Evolutionary conservation across 2,797 vertebrate species (phyloP), one percentile per base, ranked within the genome.

Genomic region (Lagorchestes hirsutus): DNA sequence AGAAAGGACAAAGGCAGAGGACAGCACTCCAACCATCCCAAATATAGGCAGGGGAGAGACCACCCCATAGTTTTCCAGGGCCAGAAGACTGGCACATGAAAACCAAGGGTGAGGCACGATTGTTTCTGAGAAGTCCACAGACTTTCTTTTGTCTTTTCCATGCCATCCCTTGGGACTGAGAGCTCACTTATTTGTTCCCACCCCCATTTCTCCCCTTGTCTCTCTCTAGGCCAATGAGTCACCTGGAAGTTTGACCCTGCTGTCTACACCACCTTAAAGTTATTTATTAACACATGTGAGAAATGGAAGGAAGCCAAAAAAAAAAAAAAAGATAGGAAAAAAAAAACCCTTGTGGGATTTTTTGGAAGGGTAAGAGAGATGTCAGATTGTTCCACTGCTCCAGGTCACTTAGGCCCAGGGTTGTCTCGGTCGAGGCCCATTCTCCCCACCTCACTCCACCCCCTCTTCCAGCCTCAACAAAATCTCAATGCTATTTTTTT

Each of bases 1-100:
- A 94, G 93, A 74, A 95, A 55, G 93, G 95, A 96, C 96, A 96
- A 92, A 96, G 95, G 93, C 92, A 27, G 28, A 96, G 94, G 93
- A 91, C 94, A 94, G 92, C 95, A 96, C 93, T 95, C 95, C 6
- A 90, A 28, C 91, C 87, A 57, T 95, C 93, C 0, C 0, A 94
- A 97, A 97, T 0, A 8, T 0, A 9, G 0, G 67, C n/a, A 82
- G 67, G n/a, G 18, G 67, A 46, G n/a, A 1, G 31, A 28, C 1
- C 6, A 24, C 50, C 16, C 13, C 52, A 28, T 40, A 90, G 54
- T 90, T 0, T 0, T 55, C 52, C 29, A 58, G 46, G 90, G 62
- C 11, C 11, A 46, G 8, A 92, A 24, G 14, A n/a, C 54, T 22
- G 2, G 22, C 55, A 56, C 4, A 0, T 6, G 92, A 55, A 2